Percentiles rank a stretch among this genome's conserved stretches.
These are phyloP conservation scores for Temnothorax longispinosus DNA, from an alignment of 1,140 invertebrate genomes.

Conservation along the genomic window DNA sequence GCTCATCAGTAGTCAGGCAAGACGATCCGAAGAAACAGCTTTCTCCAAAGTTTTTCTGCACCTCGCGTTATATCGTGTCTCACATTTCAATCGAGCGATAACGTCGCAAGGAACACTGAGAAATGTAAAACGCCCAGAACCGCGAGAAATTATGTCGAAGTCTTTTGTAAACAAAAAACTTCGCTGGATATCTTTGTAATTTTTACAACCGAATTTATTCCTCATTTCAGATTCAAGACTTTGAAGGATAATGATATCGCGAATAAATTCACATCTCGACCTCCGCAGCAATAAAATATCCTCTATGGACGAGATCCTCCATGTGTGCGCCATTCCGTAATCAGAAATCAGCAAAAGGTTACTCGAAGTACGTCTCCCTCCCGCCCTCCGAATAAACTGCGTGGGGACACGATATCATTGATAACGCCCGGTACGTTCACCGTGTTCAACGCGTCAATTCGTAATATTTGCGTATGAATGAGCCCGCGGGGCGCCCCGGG, in stretches of 20 bases:
- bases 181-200: neutral
- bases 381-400: constrained; percentile 52
- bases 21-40: constrained; percentile 41
- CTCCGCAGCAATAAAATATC: constrained; percentile 2
- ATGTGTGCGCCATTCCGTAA: neutral
- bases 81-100: constrained; percentile 40
- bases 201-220: neutral
- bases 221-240: neutral
- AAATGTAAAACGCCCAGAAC: neutral
- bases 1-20: constrained; percentile 75
- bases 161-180: neutral
- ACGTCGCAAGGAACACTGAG: neutral
- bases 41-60: constrained; percentile 47
- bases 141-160: neutral
- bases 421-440: constrained; percentile 57
- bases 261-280: neutral
- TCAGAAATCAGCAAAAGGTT: constrained; percentile 7
- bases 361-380: neutral
- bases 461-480: constrained; percentile 82
- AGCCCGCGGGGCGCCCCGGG: constrained; percentile 64
- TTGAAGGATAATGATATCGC: neutral
- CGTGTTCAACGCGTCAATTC: constrained; percentile 68
- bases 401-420: constrained; percentile 73
- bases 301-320: neutral
- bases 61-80: constrained; percentile 17